Percentiles rank a stretch among this genome's conserved stretches.
phyloP scores from a whole-genome alignment of 2,888 invertebrate genomes.

The Catocala sponsa region DNA sequence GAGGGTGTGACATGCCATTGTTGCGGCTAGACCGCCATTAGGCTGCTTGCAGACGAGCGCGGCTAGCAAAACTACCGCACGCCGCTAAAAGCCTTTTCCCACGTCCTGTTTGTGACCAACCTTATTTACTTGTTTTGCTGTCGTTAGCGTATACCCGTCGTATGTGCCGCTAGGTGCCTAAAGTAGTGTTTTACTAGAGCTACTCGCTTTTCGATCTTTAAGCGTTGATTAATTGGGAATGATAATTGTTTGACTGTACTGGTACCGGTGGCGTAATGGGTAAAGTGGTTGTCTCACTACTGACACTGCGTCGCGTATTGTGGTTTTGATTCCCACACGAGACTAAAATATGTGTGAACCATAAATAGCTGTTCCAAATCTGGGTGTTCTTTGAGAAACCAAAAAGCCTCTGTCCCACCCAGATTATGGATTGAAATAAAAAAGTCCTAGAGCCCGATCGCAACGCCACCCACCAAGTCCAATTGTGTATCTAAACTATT shows the following conservation, averaged over 20 bases:
- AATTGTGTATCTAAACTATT: no score
- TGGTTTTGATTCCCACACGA: no score
- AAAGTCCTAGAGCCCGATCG: no score
- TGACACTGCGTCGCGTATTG: no score
- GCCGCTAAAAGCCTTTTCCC: slow-evolving; percentile 33
- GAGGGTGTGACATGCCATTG: neutral
- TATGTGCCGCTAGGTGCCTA: neutral
- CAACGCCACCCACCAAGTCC: no score
- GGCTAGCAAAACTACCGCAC: slow-evolving; percentile 8
- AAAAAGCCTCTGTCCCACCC: no score
- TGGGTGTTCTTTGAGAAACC: no score
- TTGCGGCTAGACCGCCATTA: slow-evolving; percentile 21
- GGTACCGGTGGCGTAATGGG: no score
- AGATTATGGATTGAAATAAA: no score
- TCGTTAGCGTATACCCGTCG: slow-evolving; percentile 14
- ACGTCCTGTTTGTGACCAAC: slow-evolving; percentile 21
- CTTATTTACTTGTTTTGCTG: slow-evolving; percentile 31
- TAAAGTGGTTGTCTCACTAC: no score
- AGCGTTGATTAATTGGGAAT: neutral
- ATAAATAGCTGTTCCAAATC: no score
- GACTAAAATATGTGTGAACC: no score
- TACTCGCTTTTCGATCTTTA: neutral
- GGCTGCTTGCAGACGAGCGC: slow-evolving; percentile 13
- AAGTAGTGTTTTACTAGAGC: neutral
- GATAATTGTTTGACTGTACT: neutral